Base-by-base conservation (phyloP, 2,113 vertebrate genomes). In the Marmota monax region DNA sequence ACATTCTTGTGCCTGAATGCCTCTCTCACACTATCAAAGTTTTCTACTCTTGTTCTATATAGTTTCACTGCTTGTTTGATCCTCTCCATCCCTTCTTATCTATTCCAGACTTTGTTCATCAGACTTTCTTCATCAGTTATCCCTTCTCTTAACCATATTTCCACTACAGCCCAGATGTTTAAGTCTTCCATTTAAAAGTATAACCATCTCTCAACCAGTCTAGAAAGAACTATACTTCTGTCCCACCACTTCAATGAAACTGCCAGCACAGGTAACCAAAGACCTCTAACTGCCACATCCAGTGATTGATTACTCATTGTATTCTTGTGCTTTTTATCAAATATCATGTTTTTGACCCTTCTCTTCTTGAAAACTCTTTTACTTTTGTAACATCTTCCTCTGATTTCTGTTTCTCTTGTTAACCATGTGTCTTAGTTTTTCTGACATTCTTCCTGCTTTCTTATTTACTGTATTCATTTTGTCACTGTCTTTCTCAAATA, bases 391-490 rank as follows among this genome's bases (percentile, higher is more conserved):
- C 17, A 77, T 9, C 17, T 32, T 61, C 58, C 34, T 94, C 5
- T 70, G 39, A 94, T 85, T 92, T 32, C 25, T 45, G 4, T 88
- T 18, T 83, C 48, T n/a, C 20, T 83, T 83, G 77, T 79, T 58
- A 77, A 77, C 32, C 32, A 14, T 48, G 53, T 83, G 45, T 96
- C 65, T 95, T 5, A 32, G 25, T 88, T 87, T 94, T 88, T 84
- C 17, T 88, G n/a, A 23, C 48, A 72, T 87, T 29, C 69, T 39
- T 92, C 90, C 53, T 78, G 72, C n/a, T 79, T 48, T 74, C 42
- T 79, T 6, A 22, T 4, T 69, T 37, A 83, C 12, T 93, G 0
- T 39, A 18, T 90, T 95, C 23, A 51, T 90, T 88, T 87, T 90
- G 20, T 73, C 53, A 25, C 84, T 94, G 34, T 63, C 34, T 53